A percentile compares a stretch with the other conserved stretches of the same genome.
Conservation (phyloP, 2,797 vertebrate species). For the Sciaenops ocellatus region DNA sequence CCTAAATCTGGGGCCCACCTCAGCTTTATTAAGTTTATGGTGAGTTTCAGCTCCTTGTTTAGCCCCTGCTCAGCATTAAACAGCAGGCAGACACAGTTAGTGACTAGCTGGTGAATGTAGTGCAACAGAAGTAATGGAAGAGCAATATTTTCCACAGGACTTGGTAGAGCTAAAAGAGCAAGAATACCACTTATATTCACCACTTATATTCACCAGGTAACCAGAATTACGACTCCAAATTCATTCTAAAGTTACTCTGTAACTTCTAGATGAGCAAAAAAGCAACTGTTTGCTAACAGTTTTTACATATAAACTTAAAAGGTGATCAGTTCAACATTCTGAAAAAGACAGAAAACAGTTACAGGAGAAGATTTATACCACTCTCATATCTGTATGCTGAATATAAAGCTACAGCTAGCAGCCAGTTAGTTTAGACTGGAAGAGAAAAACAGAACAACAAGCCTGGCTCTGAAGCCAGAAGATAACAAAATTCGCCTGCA, state of each 20-base stretch:
- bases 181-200: too few relatives aligned
- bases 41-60: neutral
- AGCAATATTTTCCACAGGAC: neutral
- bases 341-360: neutral
- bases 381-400: too few relatives aligned
- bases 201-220: neutral
- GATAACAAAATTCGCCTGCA: neutral
- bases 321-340: too few relatives aligned
- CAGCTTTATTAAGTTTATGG: neutral
- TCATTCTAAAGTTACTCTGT: neutral
- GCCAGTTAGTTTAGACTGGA: too few relatives aligned
- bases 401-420: too few relatives aligned
- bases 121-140: neutral
- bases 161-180: neutral
- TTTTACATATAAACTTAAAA: neutral
- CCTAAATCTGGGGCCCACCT: neutral
- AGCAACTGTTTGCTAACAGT: neutral
- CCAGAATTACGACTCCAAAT: neutral
- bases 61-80: neutral
- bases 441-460: neutral
- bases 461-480: neutral
- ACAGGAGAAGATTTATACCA: neutral
- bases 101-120: neutral
- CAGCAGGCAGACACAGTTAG: neutral
- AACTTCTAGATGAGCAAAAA: neutral